Base-by-base conservation (phyloP, 2,888 invertebrate species). In the Dromius quadrimaculatus region DNA sequence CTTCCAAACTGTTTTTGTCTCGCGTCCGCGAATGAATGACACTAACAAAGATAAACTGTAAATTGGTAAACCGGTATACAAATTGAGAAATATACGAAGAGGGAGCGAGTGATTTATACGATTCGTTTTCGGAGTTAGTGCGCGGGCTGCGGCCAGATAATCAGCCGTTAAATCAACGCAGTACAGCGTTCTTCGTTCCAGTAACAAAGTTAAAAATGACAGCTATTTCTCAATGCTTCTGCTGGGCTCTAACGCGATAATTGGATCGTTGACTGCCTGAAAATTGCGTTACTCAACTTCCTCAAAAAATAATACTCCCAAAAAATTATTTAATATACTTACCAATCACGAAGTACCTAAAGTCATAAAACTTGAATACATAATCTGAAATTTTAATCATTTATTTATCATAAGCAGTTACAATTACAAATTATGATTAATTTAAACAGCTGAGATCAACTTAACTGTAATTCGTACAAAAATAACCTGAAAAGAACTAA, bases 81-180 rank as follows among this genome's bases (percentile, higher is more conserved):
- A 78, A 78, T 78, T 77, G 77, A 77, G 77, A 77, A 77, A 77
- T 77, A 77, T 77, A 77, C 76, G 76, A 75, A 75, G 75, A 76
- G 74, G 54, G 57, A 28, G 74, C 74, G 75, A 74, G 77, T 76
- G 78, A 78, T 78, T 78, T 78, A 78, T 78, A 47, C 66, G 68
- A 66, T 50, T 57, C 57, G 54, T 50, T 66, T 66, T 50, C 36
- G 66, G 57, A 65, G 65, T 65, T 65, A 50, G 65, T 50, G 45
- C 63, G 65, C 65, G 65, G 47, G 23, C 28, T 17, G 34, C 19
- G 15, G 50, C 9, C 34, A 50, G 36, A 50, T 65, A 65, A 65
- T 65, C 65, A 47, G 50, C 65, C 36, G 65, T 22, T 65, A 65
- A 65, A 65, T 66, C 66, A 66, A 57, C 54, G 23, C 47, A 43